Base-by-base conservation (phyloP, 2,888 invertebrate species). In the Eristalis arbustorum region DNA sequence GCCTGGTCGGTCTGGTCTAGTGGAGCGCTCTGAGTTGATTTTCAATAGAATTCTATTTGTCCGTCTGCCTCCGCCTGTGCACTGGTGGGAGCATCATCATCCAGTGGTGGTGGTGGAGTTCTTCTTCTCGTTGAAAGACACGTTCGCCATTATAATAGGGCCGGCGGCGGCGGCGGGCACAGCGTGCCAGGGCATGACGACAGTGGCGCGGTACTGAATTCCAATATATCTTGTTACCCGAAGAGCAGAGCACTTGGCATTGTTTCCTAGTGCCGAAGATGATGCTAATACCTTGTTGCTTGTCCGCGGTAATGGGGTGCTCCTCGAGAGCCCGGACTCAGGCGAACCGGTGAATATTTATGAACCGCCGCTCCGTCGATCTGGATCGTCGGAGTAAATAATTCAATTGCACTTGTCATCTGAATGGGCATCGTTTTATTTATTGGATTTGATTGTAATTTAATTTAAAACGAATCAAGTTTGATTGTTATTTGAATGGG, bases 371-470 rank as follows among this genome's bases (percentile, higher is more conserved):
- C 62, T 71, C 75, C 75, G 87, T 49, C 49, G 49, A 83, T 87
- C 75, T 64, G 63, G 78, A 87, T 83, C 83, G 83, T 66, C 67
- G 78, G 72, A 89, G 89, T 88, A 91, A 90, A 83, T 90, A 90
- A 91, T 88, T 89, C 88, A 88, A 89, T 88, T 88, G 89, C 88
- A 89, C 89, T 89, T 89, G 89, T 89, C 88, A 88, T 80, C 71
- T 84, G 85, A 85, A 88, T 87, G 78, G 87, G 37, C 87, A 82
- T 61, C 73, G 77, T 79, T 81, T 84, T 76, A 82, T 79, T 83
- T 84, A 84, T 81, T 88, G 88, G 82, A 87, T 87, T 87, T 85
- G 88, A 85, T 85, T 85, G 85, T 87, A 87, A 87, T 87, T 87
- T 87, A 87, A 87, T 87, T 87, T 87, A 87, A 87, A 87, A 83